phyloP scores from a whole-genome alignment of 2,888 invertebrate genomes.

The Polydrusus cervinus region DNA sequence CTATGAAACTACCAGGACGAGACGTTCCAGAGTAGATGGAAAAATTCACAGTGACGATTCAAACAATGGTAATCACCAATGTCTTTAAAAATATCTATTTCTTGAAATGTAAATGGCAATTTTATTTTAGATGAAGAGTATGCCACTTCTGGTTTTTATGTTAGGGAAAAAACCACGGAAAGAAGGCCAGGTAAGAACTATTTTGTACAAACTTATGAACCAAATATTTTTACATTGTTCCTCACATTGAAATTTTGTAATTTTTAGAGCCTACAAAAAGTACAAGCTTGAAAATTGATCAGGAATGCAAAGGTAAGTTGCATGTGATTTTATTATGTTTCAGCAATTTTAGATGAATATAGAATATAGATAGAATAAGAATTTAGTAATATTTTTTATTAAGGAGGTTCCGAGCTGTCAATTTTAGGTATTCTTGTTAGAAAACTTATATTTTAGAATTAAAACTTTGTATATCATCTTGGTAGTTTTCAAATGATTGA shows the following conservation, averaged over 20 bases:
- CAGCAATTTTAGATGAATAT: not conserved
- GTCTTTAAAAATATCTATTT: not conserved
- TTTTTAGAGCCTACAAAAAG: constrained; percentile 5
- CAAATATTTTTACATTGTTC: not conserved
- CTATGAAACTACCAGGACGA: constrained; percentile 47
- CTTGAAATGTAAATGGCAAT: not conserved
- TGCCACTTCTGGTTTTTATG: constrained; percentile 49
- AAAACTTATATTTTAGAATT: too few species aligned
- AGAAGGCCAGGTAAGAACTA: constrained; percentile 30
- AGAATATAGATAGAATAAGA: too few species aligned
- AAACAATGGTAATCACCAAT: constrained; percentile 45
- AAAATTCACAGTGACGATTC: constrained; percentile 41
- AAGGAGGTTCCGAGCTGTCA: not conserved
- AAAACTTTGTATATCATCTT: too few species aligned
- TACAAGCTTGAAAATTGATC: not conserved
- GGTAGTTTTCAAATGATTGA: too few species aligned
- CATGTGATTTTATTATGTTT: not conserved
- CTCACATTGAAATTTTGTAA: not conserved
- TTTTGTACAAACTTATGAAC: constrained; percentile 1
- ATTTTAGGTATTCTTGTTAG: too few species aligned
- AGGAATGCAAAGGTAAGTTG: constrained; percentile 26
- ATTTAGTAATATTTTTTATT: not conserved
- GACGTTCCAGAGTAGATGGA: constrained; percentile 45
- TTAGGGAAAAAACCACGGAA: constrained; percentile 45
- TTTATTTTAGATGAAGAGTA: constrained; percentile 45